A percentile compares a stretch with the other conserved stretches of the same genome.
phyloP scores from a whole-genome alignment of 2,888 invertebrate species.

The Cheilosia vernalis region DNA sequence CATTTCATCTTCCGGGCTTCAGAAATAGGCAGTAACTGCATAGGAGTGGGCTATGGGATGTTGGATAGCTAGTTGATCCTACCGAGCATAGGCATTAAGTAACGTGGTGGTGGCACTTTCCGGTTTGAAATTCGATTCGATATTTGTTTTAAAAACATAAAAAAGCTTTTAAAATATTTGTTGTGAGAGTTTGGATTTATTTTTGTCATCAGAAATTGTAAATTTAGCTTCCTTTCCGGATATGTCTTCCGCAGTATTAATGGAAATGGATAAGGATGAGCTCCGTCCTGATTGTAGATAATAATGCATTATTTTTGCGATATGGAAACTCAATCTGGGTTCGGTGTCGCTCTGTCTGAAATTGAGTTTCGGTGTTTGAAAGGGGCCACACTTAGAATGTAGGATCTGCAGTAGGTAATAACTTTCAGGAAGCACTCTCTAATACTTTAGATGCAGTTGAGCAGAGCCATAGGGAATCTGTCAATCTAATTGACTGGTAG shows the following conservation, averaged over 20 bases:
- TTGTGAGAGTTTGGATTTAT: background rate
- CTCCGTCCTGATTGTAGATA: conserved; percentile 15
- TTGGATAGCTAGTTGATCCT: conserved; percentile 29
- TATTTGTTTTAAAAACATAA: conserved; percentile 74
- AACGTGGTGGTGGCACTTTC: conserved; percentile 44
- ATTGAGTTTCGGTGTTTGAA: conserved; percentile 32
- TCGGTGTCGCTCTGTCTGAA: background rate
- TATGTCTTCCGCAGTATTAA: conserved; percentile 29
- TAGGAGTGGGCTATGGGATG: conserved; percentile 26
- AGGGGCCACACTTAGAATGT: background rate
- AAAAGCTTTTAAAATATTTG: conserved; percentile 71
- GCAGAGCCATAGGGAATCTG: no score
- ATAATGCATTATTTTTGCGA: background rate
- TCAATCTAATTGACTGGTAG: no score
- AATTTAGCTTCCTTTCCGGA: conserved; percentile 21
- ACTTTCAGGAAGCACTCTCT: no score
- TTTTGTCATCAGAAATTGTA: conserved; percentile 1
- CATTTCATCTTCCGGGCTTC: conserved; percentile 21
- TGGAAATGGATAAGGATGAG: conserved; percentile 8
- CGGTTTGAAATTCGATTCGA: conserved; percentile 68
- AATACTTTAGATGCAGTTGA: no score
- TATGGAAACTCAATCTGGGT: conserved; percentile 11
- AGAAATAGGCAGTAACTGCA: conserved; percentile 47
- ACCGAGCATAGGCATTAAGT: conserved; percentile 47
- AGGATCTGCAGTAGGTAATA: no score